phyloP scores from a whole-genome alignment of 2,113 vertebrate genomes.

The Vimba vimba region DNA sequence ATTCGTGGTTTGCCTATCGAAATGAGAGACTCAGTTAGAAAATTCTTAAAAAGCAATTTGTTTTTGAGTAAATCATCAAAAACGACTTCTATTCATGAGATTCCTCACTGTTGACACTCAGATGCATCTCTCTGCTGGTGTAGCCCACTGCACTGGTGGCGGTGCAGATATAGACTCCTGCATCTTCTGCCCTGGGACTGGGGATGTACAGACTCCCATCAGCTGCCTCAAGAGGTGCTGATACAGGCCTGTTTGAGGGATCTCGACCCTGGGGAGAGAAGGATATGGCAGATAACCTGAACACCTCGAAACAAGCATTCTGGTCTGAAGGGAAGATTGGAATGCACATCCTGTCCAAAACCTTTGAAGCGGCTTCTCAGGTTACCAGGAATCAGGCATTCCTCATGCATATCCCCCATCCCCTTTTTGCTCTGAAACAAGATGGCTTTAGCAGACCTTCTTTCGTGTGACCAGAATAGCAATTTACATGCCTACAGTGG shows the following conservation, averaged over 20 bases:
- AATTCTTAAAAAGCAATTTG: background rate
- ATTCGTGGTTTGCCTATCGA: slow-evolving; percentile 84
- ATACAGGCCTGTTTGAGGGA: slow-evolving; percentile 56
- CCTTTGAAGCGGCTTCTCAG: slow-evolving; percentile 62
- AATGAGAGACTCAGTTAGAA: slow-evolving; percentile 6
- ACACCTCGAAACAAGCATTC: slow-evolving; percentile 23
- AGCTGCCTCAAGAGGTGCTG: slow-evolving; percentile 62
- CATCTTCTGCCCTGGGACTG: slow-evolving; percentile 69
- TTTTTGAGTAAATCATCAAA: background rate
- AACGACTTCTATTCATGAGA: background rate
- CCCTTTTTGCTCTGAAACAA: slow-evolving; percentile 59
- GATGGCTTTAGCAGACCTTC: slow-evolving; percentile 69
- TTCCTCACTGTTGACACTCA: slow-evolving; percentile 84
- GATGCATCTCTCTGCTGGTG: slow-evolving; percentile 82
- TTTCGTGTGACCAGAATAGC: slow-evolving; percentile 67
- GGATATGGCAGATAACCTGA: slow-evolving; percentile 21
- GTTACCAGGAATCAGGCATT: slow-evolving; percentile 56
- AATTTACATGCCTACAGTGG: slow-evolving; percentile 59
- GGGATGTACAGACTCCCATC: slow-evolving; percentile 81
- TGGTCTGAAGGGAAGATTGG: background rate
- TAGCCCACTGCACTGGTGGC: slow-evolving; percentile 85
- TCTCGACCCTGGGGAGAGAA: slow-evolving; percentile 74
- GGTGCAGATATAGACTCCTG: slow-evolving; percentile 87
- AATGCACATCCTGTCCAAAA: slow-evolving; percentile 51
- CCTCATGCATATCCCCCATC: slow-evolving; percentile 21